Conservation (phyloP, 2,113 vertebrate genomes). For the Haemorhous mexicanus region DNA sequence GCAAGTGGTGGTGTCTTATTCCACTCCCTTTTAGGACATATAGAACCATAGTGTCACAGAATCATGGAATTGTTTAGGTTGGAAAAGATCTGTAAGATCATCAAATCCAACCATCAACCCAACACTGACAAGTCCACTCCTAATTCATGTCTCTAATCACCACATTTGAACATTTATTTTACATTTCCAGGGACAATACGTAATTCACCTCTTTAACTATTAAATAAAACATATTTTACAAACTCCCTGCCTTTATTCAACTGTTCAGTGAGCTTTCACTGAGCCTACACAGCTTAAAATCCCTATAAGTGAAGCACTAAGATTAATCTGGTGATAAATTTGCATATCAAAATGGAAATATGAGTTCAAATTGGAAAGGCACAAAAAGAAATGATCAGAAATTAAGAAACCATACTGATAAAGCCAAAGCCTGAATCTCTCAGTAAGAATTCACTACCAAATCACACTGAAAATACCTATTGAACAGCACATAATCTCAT, state of each 20-base stretch:
- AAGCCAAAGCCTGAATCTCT: background rate
- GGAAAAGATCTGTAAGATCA: background rate
- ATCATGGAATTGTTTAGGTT: background rate
- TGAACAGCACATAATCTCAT: conserved; percentile 14
- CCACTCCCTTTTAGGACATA: background rate
- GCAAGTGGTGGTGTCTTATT: background rate
- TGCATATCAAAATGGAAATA: background rate
- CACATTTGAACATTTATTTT: background rate
- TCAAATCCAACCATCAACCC: background rate
- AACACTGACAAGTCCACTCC: background rate
- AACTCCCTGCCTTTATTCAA: background rate
- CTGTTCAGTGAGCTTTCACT: background rate
- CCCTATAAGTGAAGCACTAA: background rate
- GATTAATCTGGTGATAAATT: background rate
- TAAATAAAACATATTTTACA: background rate
- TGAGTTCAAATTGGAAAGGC: background rate
- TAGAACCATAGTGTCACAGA: background rate
- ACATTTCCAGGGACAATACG: background rate
- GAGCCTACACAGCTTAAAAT: background rate
- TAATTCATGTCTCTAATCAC: background rate
- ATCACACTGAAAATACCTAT: background rate
- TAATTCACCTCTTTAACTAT: background rate
- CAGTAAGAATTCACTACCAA: background rate
- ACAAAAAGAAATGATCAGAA: background rate
- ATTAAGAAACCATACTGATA: background rate